phyloP scores from a whole-genome alignment of 2,888 invertebrate genomes.

The Pycnomerus fuliginosus region DNA sequence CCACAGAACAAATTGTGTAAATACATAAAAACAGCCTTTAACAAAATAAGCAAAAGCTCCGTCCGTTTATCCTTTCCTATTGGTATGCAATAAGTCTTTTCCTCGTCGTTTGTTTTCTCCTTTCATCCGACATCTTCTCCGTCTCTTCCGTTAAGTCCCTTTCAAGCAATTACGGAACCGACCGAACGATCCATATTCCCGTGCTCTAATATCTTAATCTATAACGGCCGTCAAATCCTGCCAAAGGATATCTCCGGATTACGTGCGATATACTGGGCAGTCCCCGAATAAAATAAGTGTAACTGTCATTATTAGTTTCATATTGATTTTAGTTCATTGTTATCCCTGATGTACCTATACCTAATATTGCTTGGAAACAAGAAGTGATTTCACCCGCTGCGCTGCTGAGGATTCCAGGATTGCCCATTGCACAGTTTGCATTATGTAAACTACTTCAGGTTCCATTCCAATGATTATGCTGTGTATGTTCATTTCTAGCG shows the following conservation, averaged over 20 bases:
- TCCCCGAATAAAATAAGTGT: no score
- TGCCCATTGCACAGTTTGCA: no score
- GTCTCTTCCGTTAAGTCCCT: constrained; percentile 19
- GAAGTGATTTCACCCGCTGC: no score
- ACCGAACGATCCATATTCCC: constrained; percentile 35
- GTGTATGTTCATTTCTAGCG: no score
- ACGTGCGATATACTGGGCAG: constrained; percentile 19
- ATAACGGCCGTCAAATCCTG: constrained; percentile 24
- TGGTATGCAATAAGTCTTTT: constrained; percentile 25
- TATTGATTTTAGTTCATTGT: no score
- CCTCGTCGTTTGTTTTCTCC: constrained; percentile 17
- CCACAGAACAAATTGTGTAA: constrained; percentile 19
- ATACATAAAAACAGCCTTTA: constrained; percentile 20
- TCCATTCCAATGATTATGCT: no score
- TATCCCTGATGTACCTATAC: no score
- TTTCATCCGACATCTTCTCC: constrained; percentile 10
- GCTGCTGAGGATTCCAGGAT: no score
- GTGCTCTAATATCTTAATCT: constrained; percentile 26
- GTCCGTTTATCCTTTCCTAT: constrained; percentile 20
- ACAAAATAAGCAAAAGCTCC: constrained; percentile 18
- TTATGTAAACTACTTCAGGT: no score
- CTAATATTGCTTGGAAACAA: no score
- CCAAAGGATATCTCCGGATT: constrained; percentile 21
- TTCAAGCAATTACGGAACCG: constrained; percentile 31
- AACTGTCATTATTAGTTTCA: no score